Conservation (phyloP, 2,113 vertebrate species). For the Cercocebus atys region DNA sequence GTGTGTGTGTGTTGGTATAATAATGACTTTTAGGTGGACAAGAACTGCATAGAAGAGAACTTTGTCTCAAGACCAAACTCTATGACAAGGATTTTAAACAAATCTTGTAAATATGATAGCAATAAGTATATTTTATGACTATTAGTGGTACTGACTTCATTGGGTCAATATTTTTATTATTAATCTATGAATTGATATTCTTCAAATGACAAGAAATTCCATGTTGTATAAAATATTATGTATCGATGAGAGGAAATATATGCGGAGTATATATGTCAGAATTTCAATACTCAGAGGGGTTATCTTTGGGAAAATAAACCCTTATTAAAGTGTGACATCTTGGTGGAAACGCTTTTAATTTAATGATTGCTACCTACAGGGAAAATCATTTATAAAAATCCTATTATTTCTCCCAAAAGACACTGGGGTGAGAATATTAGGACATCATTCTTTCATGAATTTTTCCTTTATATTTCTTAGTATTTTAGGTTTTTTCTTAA, state of each 20-base stretch:
- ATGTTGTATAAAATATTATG: slow-evolving; percentile 1
- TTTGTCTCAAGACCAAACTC: not conserved
- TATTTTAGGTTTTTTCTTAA: not conserved
- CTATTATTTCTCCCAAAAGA: not conserved
- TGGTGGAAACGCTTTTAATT: not conserved
- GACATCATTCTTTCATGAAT: not conserved
- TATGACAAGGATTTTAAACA: not conserved
- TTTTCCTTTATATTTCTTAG: not conserved
- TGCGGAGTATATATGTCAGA: not conserved
- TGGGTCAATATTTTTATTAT: not conserved
- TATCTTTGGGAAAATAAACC: not conserved
- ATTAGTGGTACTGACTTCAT: not conserved
- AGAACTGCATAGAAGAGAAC: not conserved
- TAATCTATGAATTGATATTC: not conserved
- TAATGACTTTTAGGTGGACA: not conserved
- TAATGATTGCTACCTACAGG: not conserved
- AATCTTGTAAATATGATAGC: not conserved
- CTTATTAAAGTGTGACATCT: not conserved
- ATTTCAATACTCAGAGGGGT: not conserved
- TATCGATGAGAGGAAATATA: not conserved
- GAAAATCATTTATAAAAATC: slow-evolving; percentile 13
- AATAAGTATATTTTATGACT: not conserved
- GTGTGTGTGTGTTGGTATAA: not conserved
- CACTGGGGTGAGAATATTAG: not conserved
- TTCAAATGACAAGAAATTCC: not conserved